Conservation (phyloP, 2,797 vertebrate genomes). For the Heterohyrax brucei region DNA sequence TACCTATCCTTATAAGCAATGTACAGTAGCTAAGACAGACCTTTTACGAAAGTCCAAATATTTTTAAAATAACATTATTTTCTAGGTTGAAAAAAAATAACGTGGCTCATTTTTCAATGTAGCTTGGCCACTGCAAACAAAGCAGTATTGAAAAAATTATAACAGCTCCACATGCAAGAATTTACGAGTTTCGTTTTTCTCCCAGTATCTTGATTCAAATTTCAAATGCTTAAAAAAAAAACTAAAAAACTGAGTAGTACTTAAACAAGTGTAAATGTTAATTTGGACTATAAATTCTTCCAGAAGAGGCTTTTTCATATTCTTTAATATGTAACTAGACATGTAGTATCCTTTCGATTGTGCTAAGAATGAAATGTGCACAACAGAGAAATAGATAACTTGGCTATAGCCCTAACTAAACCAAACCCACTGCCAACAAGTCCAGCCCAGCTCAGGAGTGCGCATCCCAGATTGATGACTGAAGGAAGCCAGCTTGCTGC, state of each 20-base stretch:
- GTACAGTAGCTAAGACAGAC: neutral
- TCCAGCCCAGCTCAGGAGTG: too few relatives aligned
- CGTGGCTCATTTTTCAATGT: conserved; percentile 18
- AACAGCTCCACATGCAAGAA: conserved; percentile 7
- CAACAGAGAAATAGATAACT: neutral
- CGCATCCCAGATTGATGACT: neutral
- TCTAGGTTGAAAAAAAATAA: conserved; percentile 43
- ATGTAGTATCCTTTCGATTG: neutral
- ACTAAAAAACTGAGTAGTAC: neutral
- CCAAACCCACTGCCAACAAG: too few relatives aligned
- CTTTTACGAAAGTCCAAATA: conserved; percentile 31
- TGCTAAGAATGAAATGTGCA: conserved; percentile 18
- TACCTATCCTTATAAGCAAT: conserved; percentile 32
- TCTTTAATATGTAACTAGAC: conserved; percentile 4
- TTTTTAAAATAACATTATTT: conserved; percentile 3
- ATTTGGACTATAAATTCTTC: conserved; percentile 42
- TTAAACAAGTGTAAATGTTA: neutral
- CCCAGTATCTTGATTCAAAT: conserved; percentile 25
- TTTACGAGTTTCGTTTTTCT: conserved; percentile 56
- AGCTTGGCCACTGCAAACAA: conserved; percentile 14
- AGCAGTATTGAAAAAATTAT: neutral
- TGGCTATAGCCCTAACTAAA: neutral
- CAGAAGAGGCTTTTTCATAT: conserved; percentile 23
- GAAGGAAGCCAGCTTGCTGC: neutral
- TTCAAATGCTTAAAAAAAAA: neutral